Percentiles rank a stretch among this genome's conserved stretches.
phyloP scores from a whole-genome alignment of 2,797 vertebrate genomes.

The Perodicticus potto region DNA sequence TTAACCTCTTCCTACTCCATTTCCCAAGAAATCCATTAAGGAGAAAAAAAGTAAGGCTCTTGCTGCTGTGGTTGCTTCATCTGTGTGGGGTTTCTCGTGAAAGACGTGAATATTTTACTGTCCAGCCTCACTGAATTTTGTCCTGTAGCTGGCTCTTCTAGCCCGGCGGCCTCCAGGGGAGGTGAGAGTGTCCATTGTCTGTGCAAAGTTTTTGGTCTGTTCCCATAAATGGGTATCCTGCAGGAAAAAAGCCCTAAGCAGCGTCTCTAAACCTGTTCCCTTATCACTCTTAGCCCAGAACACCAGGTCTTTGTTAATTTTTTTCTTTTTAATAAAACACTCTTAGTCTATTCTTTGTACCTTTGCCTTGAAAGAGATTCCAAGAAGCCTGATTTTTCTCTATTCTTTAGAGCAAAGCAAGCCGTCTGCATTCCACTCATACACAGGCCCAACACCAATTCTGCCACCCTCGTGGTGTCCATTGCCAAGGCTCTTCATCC shows the following conservation, averaged over 20 bases:
- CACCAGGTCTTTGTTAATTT: constrained; percentile 30
- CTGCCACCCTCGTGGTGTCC: background rate
- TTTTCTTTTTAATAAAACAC: constrained; percentile 22
- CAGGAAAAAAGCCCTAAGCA: background rate
- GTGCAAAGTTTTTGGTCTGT: background rate
- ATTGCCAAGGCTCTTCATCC: background rate
- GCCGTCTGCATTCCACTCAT: background rate
- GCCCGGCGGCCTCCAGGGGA: background rate
- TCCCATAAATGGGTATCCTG: background rate
- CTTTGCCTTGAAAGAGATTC: background rate
- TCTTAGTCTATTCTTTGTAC: background rate
- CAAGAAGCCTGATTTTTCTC: constrained; percentile 26
- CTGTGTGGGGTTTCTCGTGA: background rate
- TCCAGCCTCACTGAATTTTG: background rate
- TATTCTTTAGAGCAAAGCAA: background rate
- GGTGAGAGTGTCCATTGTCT: background rate
- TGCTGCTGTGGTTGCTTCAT: background rate
- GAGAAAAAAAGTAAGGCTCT: background rate
- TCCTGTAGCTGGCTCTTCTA: background rate
- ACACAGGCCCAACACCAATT: background rate
- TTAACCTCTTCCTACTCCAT: background rate
- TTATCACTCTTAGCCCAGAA: background rate
- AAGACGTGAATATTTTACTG: background rate
- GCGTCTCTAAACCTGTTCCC: background rate
- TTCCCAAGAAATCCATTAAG: background rate